Evolutionary conservation across 64 coral and sea anemone genomes (phyloP), one percentile per base, ranked within the genome.

Genomic region (Porites australiensis): DNA sequence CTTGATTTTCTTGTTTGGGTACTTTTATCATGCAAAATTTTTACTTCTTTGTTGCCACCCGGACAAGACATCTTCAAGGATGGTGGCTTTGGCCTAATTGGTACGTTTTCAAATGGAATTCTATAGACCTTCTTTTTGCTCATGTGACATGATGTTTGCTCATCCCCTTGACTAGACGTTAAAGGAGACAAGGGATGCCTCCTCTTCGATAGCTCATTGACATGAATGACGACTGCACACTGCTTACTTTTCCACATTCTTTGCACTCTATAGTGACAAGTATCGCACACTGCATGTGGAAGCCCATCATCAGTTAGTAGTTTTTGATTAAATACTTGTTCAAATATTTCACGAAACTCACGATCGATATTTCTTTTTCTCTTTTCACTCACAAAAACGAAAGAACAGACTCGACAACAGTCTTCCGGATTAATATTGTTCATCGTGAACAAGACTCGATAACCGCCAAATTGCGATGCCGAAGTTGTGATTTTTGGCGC

Each of bases 81-180:
- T 60, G 54, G 77, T 59, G 77, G 77, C 77, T 60, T 59, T 58
- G 77, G 77, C 77, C 77, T 44, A 60, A 79, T 59, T 60, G 77
- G 77, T 21, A 79, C 0, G 60, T 79, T 79, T 45, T 79, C 53
- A 79, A 79, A 79, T 0, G 53, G 77, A 55, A 79, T 59, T 19
- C 77, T 51, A 79, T 37, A 79, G 77, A 20, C 77, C 51, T 79
- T 79, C 74, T 77, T 77, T 21, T 79, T 79, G 77, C 60, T 60
- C 11, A 79, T 60, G 9, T 79, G 21, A 21, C n/a, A 79, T 12
- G 77, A 51, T 60, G 57, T 79, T 20, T 79, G 77, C 77, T 79
- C 77, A 60, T 79, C 77, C 18, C 5, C 77, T 79, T 79, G 77
- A 79, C 75, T 77, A 18, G 75, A 77, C 55, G 50, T 77, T 55